Conservation (phyloP, 2,888 invertebrate species). For the Anthrax anthrax region DNA sequence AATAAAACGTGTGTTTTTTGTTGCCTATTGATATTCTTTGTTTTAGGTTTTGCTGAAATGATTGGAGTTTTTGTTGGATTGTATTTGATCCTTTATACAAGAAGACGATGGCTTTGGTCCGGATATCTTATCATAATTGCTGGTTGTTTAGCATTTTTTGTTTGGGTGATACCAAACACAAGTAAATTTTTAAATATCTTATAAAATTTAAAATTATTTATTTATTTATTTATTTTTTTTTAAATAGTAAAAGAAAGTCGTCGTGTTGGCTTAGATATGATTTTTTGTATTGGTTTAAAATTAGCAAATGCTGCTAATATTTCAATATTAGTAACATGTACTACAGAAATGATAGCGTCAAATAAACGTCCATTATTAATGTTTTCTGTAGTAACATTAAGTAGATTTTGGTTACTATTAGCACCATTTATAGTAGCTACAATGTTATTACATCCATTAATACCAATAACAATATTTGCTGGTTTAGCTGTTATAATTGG, state of each 20-base stretch:
- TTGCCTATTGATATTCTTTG: neutral
- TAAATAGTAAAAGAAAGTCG: slow-evolving; percentile 19
- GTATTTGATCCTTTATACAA: slow-evolving; percentile 28
- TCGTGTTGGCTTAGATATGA: slow-evolving; percentile 25
- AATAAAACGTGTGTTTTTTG: neutral
- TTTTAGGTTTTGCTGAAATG: slow-evolving; percentile 29
- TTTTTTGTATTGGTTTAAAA: slow-evolving; percentile 29
- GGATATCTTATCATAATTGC: slow-evolving; percentile 25
- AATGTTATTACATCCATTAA: slow-evolving; percentile 22
- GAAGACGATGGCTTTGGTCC: slow-evolving; percentile 28
- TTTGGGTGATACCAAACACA: slow-evolving; percentile 27
- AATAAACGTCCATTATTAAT: slow-evolving; percentile 22
- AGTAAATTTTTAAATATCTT: slow-evolving; percentile 15
- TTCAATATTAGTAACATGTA: slow-evolving; percentile 30
- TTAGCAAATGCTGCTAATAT: slow-evolving; percentile 28
- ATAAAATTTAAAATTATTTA: neutral
- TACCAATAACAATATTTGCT: slow-evolving; percentile 27
- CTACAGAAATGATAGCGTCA: slow-evolving; percentile 27
- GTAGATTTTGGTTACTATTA: slow-evolving; percentile 24
- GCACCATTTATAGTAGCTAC: slow-evolving; percentile 24
- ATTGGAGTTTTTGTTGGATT: slow-evolving; percentile 29
- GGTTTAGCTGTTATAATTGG: slow-evolving; percentile 26
- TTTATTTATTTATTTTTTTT: neutral
- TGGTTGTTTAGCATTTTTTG: slow-evolving; percentile 22
- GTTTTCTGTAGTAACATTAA: slow-evolving; percentile 25